Evolutionary conservation across 1,140 invertebrate species (phyloP).

Genomic region (Chironomus tepperi): DNA sequence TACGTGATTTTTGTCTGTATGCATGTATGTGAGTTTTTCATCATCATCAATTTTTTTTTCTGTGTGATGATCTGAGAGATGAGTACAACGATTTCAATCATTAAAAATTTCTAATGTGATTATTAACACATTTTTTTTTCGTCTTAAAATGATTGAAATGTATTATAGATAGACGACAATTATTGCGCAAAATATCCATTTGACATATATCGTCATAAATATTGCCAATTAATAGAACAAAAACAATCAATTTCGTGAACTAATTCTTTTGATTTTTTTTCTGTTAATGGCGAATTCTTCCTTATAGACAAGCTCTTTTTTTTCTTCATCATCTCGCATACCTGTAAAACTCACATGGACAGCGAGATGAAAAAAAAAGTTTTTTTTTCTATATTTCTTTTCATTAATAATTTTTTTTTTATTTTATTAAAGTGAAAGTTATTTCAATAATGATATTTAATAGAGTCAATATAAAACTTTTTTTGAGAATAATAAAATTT

Average conservation of each 20-base stretch:
- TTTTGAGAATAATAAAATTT: constrained; percentile 2
- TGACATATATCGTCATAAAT: neutral
- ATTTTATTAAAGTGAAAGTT: neutral
- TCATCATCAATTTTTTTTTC: constrained; percentile 14
- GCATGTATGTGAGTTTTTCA: constrained; percentile 7
- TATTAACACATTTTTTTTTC: constrained; percentile 9
- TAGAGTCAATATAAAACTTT: neutral
- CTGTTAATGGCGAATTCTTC: neutral
- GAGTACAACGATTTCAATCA: constrained; percentile 7
- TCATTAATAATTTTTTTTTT: neutral
- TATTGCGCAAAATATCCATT: neutral
- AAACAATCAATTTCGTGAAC: no score
- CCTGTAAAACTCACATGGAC: neutral
- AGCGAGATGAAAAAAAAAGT: neutral
- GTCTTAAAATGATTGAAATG: neutral
- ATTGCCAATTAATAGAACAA: no score
- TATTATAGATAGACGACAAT: neutral
- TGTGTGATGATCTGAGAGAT: constrained; percentile 7
- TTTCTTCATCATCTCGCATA: neutral
- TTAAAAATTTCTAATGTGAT: constrained; percentile 6
- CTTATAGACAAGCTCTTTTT: constrained; percentile 1
- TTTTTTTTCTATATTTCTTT: neutral
- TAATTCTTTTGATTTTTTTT: neutral
- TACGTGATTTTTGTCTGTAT: neutral
- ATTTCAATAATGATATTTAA: neutral